A percentile compares a stretch with the other conserved stretches of the same genome.
These are phyloP conservation scores for Mycogona germanica DNA, from an alignment of 2,888 invertebrate species.

Conservation along the genomic window DNA sequence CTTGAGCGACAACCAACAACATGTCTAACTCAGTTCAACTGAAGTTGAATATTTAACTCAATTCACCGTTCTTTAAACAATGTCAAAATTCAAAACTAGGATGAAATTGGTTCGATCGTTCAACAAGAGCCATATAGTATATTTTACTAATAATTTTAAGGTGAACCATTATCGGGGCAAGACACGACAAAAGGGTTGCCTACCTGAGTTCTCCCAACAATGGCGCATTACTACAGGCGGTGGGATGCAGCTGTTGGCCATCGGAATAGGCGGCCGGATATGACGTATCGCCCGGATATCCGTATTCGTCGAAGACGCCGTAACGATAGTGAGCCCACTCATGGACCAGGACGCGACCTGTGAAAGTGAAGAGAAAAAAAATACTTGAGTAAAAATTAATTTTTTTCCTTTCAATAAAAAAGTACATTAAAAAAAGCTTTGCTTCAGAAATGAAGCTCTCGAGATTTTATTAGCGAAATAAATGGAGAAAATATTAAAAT, in stretches of 20 bases:
- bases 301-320: constrained; percentile 54
- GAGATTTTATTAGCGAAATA: too few relatives aligned
- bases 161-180: background rate
- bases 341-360: constrained; percentile 42
- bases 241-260: constrained; percentile 32
- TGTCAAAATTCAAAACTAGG: too few relatives aligned
- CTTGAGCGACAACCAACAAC: too few relatives aligned
- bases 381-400: background rate
- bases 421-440: too few relatives aligned
- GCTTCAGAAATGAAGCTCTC: too few relatives aligned
- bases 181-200: background rate
- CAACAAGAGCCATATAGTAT: too few relatives aligned
- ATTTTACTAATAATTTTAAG: too few relatives aligned
- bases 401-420: background rate
- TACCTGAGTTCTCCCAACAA: constrained; percentile 23
- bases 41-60: too few relatives aligned
- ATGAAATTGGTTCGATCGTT: too few relatives aligned
- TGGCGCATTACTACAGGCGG: constrained; percentile 28
- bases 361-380: constrained; percentile 24
- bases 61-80: too few relatives aligned
- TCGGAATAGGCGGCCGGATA: constrained; percentile 44
- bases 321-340: constrained; percentile 54
- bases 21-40: too few relatives aligned
- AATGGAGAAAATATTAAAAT: too few relatives aligned
- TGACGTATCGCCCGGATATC: constrained; percentile 44